These are phyloP conservation scores for Drosophila yakuba DNA, from an alignment of 1,140 invertebrate genomes.

Conservation along the genomic window DNA sequence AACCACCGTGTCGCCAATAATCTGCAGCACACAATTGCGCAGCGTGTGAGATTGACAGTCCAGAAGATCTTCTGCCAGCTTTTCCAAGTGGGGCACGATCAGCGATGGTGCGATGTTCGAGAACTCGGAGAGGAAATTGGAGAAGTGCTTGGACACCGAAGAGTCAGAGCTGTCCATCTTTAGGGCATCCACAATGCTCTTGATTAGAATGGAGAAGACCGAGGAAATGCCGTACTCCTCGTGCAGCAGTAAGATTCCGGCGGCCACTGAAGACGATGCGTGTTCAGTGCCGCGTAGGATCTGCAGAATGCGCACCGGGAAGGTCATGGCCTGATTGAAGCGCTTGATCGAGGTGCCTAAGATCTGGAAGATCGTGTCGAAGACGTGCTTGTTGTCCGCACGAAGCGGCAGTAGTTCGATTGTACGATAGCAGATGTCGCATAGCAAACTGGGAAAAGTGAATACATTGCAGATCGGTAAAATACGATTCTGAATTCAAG, in stretches of 20 bases:
- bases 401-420: conserved; percentile 87
- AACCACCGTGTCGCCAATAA: conserved; percentile 91
- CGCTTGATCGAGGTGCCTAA: conserved; percentile 92
- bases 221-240: conserved; percentile 75
- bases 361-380: conserved; percentile 91
- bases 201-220: conserved; percentile 73
- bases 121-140: conserved; percentile 75
- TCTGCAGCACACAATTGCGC: conserved; percentile 91
- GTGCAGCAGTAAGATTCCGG: conserved; percentile 72
- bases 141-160: conserved; percentile 67
- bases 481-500: neutral
- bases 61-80: conserved; percentile 72
- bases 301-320: conserved; percentile 87
- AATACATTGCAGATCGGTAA: neutral
- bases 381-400: conserved; percentile 88
- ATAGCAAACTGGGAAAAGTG: conserved; percentile 53
- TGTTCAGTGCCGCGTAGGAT: conserved; percentile 73
- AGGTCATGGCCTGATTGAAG: conserved; percentile 90
- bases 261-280: conserved; percentile 63
- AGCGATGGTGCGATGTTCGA: conserved; percentile 63
- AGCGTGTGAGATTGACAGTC: conserved; percentile 89
- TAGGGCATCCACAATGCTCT: conserved; percentile 69
- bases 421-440: conserved; percentile 87
- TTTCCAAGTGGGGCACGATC: conserved; percentile 76
- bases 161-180: conserved; percentile 65